These are phyloP conservation scores for Mythimna pallens DNA, from an alignment of 2,888 invertebrate genomes.

Conservation along the genomic window DNA sequence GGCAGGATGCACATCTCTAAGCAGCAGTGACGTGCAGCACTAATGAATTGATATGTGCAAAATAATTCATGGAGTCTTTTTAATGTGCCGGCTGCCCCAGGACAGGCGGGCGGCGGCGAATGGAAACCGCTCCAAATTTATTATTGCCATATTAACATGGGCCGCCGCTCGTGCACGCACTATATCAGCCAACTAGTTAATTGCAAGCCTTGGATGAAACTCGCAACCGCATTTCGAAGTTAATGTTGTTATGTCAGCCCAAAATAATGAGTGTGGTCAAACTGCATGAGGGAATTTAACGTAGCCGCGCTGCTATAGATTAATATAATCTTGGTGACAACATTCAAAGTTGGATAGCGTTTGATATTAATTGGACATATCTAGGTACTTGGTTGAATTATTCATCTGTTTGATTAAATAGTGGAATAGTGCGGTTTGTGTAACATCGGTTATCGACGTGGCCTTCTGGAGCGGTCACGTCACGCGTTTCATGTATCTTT, in stretches of 20 bases:
- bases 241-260: conserved; percentile 84
- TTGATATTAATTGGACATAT: conserved; percentile 29
- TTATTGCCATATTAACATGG: conserved; percentile 88
- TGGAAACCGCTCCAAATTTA: conserved; percentile 86
- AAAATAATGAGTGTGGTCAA: conserved; percentile 82
- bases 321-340: conserved; percentile 40
- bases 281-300: conserved; percentile 69
- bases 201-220: conserved; percentile 87
- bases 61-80: conserved; percentile 81
- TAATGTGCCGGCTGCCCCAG: conserved; percentile 74
- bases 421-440: conserved; percentile 27
- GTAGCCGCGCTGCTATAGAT: conserved; percentile 21
- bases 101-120: conserved; percentile 73
- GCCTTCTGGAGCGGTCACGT: conserved; percentile 70
- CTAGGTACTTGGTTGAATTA: conserved; percentile 8
- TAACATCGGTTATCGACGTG: conserved; percentile 61
- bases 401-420: conserved; percentile 29
- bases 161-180: conserved; percentile 77
- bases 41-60: conserved; percentile 75
- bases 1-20: conserved; percentile 57
- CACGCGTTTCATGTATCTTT: conserved; percentile 70
- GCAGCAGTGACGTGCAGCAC: conserved; percentile 55
- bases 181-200: conserved; percentile 87
- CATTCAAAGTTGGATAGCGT: conserved; percentile 15
- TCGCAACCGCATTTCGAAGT: conserved; percentile 86